Evolutionary conservation across 2,113 vertebrate species (phyloP), one percentile per base, ranked within the genome.

Genomic region (Parus major): DNA sequence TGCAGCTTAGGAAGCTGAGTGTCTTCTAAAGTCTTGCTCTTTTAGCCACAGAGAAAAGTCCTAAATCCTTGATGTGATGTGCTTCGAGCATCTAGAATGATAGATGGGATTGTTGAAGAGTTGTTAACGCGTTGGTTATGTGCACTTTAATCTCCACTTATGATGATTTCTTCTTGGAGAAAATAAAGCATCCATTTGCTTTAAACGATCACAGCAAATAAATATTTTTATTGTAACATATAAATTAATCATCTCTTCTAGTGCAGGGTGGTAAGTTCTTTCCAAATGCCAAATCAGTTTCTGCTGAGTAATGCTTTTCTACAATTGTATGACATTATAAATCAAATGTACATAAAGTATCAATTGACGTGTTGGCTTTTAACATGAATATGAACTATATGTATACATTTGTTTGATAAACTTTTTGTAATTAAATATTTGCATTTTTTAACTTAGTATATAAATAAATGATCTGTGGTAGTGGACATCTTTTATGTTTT

Each of bases 381-480:
- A 97, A 95, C 93, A 39, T 39, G 39, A 97, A 96, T 95, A 94
- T 92, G 85, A 97, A 90, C 76, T 91, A 65, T 97, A 97, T 97
- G 95, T 98, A 97, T 86, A 98, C 97, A 97, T 84, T 92, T 98
- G 94, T 97, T 98, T 98, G 98, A 98, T 98, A 98, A 98, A 96
- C 89, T 96, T 98, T 98, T 98, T 97, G 95, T 98, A 98, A 98
- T 97, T 95, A 98, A 97, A 98, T 95, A 96, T 97, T 98, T 33
- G 94, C 98, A 98, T 98, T 98, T 98, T 98, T 98, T 97, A 98
- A 98, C 97, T 96, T 97, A 94, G 98, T 94, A 72, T 97, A 96
- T 97, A 97, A 98, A 98, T 98, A 98, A 98, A 97, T 69, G 81
- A 97, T 96, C 64, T 92, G 97, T 98, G 97, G 93, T 97, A 94